Evolutionary conservation across 2,797 vertebrate species (phyloP).

Genomic region (Rhinichthys osculus): DNA sequence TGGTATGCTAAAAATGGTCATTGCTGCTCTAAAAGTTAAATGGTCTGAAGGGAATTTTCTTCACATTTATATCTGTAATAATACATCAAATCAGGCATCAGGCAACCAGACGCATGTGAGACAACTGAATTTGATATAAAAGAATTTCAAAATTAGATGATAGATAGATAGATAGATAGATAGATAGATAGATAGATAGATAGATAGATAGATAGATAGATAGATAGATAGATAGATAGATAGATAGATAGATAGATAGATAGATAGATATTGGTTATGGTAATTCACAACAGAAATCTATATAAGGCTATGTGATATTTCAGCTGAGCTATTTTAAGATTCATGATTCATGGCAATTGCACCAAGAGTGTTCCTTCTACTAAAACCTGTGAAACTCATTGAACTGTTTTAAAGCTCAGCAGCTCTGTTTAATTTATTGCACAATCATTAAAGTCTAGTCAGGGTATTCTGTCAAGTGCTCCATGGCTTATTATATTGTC

Average conservation of each 20-base stretch:
- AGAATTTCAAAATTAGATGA: background rate
- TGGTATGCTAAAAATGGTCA: too few species aligned
- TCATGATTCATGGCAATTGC: constrained; percentile 44
- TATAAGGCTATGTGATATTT: constrained; percentile 34
- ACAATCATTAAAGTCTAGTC: constrained; percentile 24
- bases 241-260: background rate
- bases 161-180: too few species aligned
- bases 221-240: background rate
- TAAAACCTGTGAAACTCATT: constrained; percentile 49
- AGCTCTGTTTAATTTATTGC: constrained; percentile 34
- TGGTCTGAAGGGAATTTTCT: background rate
- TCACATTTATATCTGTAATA: background rate
- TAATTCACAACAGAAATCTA: constrained; percentile 24
- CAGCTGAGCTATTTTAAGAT: constrained; percentile 44
- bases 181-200: background rate
- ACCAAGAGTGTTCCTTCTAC: constrained; percentile 28
- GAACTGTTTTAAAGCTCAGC: constrained; percentile 19
- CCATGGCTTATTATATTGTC: constrained; percentile 86
- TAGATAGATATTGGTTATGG: background rate
- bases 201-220: background rate
- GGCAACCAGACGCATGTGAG: background rate
- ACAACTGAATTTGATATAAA: background rate
- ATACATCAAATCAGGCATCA: background rate
- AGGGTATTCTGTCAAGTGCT: constrained; percentile 33
- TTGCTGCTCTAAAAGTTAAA: background rate